These are phyloP conservation scores for Adelosebastes latens DNA, from an alignment of 2,797 vertebrate species.

Conservation along the genomic window DNA sequence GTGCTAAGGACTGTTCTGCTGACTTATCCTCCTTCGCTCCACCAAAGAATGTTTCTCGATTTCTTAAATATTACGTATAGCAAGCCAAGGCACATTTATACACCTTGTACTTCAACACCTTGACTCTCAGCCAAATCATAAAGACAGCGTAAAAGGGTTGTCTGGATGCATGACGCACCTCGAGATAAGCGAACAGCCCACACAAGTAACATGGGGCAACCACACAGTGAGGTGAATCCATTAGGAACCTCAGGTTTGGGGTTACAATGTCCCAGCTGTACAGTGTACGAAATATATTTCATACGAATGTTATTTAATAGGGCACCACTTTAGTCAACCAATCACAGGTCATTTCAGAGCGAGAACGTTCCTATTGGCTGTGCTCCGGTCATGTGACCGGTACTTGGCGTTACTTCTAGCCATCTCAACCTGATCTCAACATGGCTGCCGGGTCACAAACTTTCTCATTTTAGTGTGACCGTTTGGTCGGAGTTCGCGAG, in stretches of 20 bases:
- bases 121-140: slow-evolving; percentile 30
- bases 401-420: too few species aligned
- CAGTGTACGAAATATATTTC: neutral
- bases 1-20: slow-evolving; percentile 51
- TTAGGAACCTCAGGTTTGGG: neutral
- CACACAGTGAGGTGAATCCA: neutral
- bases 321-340: neutral
- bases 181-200: neutral
- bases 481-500: too few species aligned
- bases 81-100: slow-evolving; percentile 25
- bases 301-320: neutral
- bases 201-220: neutral
- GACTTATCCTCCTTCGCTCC: slow-evolving; percentile 48
- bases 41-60: slow-evolving; percentile 18
- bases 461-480: too few species aligned
- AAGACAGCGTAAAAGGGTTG: neutral
- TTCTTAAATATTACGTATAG: slow-evolving; percentile 10
- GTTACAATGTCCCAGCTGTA: neutral
- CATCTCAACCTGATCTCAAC: too few species aligned
- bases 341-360: too few species aligned
- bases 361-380: too few species aligned
- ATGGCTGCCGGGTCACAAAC: too few species aligned
- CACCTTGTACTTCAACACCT: slow-evolving; percentile 3
- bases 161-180: neutral
- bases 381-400: too few species aligned